Percentiles rank a stretch among this genome's conserved stretches.
phyloP scores from a whole-genome alignment of 2,797 vertebrate species.

The Chanos chanos region DNA sequence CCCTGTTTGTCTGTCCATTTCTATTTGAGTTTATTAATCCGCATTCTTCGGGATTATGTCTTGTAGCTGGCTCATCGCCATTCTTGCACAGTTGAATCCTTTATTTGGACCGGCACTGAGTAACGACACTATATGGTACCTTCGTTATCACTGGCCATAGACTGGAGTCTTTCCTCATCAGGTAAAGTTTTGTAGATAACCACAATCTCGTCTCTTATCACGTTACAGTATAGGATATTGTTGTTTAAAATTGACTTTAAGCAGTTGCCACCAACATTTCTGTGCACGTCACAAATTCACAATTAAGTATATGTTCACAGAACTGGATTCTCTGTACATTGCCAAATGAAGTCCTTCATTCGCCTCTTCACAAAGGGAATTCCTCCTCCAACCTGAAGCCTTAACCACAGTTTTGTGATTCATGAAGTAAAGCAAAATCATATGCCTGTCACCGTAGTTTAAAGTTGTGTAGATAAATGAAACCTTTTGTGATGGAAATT shows the following conservation, averaged over 20 bases:
- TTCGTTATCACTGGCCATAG: conserved; percentile 83
- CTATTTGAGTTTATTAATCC: not conserved
- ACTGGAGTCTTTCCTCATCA: not conserved
- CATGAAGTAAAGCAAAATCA: conserved; percentile 10
- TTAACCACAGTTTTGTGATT: conserved; percentile 23
- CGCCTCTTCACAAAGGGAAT: conserved; percentile 33
- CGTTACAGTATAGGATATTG: not conserved
- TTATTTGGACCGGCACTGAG: conserved; percentile 87
- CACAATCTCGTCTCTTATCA: not conserved
- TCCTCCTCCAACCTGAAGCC: conserved; percentile 38
- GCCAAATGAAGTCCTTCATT: conserved; percentile 34
- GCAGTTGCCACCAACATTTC: too few species aligned
- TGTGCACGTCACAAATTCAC: not conserved
- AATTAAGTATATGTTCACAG: conserved; percentile 35
- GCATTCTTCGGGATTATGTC: too few species aligned
- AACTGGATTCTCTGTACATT: conserved; percentile 14
- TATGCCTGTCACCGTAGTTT: not conserved
- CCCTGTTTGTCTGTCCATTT: not conserved
- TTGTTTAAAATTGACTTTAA: not conserved
- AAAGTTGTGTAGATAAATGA: conserved; percentile 17
- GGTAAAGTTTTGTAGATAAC: conserved; percentile 28
- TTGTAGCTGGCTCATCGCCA: conserved; percentile 95
- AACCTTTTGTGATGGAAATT: conserved; percentile 1
- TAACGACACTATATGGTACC: conserved; percentile 87
- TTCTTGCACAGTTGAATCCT: conserved; percentile 94